Conservation (phyloP, 2,113 vertebrate genomes). For the Tachycineta bicolor region DNA sequence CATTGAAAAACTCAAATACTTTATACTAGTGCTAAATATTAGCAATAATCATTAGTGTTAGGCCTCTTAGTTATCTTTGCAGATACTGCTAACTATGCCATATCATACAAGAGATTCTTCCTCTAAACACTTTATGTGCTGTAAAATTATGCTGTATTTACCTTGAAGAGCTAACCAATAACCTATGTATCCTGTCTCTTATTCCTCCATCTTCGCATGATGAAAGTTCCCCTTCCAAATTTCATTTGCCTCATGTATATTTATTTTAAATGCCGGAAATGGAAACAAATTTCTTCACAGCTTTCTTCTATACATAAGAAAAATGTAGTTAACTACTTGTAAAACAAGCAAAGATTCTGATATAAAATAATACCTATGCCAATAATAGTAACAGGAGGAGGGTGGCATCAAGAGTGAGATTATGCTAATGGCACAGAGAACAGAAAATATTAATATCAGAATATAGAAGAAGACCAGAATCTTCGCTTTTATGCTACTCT, state of each 20-base stretch:
- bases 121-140: background rate
- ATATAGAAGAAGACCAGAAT: background rate
- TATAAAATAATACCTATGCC: background rate
- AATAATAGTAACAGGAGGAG: background rate
- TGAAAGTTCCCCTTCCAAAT: background rate
- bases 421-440: background rate
- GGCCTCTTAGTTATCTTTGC: background rate
- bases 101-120: background rate
- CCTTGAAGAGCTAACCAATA: background rate
- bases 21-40: background rate
- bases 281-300: background rate
- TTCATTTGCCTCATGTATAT: background rate
- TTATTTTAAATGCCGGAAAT: slow-evolving; percentile 6
- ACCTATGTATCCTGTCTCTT: background rate
- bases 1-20: background rate
- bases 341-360: background rate
- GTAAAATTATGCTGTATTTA: background rate
- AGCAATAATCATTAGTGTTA: background rate
- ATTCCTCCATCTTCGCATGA: background rate
- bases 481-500: background rate
- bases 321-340: background rate
- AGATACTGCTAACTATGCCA: background rate
- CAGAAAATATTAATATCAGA: background rate
- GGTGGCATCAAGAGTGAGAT: background rate
- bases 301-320: background rate